Base-by-base conservation (phyloP, 37 sponge, comb jelly and placozoan species). In the Geodia barretti region DNA sequence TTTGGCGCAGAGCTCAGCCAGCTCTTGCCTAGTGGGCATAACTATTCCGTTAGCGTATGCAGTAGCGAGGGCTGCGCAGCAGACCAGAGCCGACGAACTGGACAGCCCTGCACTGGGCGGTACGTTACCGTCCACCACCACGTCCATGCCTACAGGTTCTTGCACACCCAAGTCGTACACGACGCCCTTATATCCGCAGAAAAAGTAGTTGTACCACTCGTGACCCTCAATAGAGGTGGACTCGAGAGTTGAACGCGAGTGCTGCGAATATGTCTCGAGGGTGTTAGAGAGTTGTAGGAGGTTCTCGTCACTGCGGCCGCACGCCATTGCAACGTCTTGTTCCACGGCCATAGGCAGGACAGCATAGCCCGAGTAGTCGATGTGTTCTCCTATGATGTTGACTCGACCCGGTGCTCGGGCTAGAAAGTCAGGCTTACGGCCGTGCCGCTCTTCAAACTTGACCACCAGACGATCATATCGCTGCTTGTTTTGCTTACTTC, bases 311-410 rank as follows among this genome's bases (percentile, higher is more conserved):
- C 64, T 75, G 26, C 66, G 67, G 24, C 47, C 35, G 32, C 58
- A 68, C 0, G 94, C 96, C 23, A 89, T 92, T 20, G 93, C 77
- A 23, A 96, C 70, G 62, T 95, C 94, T 65, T 96, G 95, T 58
- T 92, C 84, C 19, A 98, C 78, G 8, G 99, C 95, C 87, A 96
- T 98, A 28, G 99, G 99, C 4, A 98, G 88, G 30, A 98, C 99
- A 2, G 84, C 97, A 77, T 94, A 98, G 19, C 99, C 99, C 32
- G 82, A 93, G 84, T 98, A 98, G 84, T 98, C 99, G 28, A 98
- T 88, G 76, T 98, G 99, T 75, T 98, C 99, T 26, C 99, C 99
- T 17, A 98, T 98, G 73, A 98, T 81, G 81, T 98, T 98, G 30
- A 98, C 99, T 78, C 99, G 75, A 3, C 99, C 99, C 21, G 99